Evolutionary conservation across 2,113 vertebrate genomes (phyloP).

Genomic region (Casuarius casuarius): DNA sequence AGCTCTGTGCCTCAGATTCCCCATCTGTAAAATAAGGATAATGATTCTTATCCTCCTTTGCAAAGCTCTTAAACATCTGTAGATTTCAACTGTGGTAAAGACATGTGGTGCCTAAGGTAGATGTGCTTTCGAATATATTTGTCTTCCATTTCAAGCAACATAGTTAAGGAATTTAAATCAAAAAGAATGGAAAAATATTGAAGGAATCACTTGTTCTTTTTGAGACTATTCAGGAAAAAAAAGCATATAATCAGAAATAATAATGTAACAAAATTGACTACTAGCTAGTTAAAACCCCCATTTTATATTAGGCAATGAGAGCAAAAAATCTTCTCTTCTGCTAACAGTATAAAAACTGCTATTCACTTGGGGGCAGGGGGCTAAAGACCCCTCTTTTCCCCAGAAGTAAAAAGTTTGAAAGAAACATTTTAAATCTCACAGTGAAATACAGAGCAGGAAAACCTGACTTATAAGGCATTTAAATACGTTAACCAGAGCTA

Average conservation of each 20-base stretch:
- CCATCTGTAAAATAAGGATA: neutral
- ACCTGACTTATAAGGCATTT: fast-evolving
- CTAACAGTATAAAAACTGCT: neutral
- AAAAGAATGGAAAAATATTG: neutral
- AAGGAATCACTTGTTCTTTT: neutral
- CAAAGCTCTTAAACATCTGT: neutral
- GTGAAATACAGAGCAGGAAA: neutral
- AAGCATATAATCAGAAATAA: neutral
- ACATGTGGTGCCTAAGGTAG: neutral
- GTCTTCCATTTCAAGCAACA: neutral
- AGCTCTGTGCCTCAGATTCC: neutral
- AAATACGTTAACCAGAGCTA: fast-evolving
- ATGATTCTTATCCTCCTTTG: neutral
- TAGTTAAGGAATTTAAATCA: neutral
- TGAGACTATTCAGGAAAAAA: neutral
- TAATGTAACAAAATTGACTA: neutral
- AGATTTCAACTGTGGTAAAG: neutral
- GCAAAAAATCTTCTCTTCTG: neutral
- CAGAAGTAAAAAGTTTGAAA: neutral
- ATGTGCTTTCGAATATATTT: fast-evolving
- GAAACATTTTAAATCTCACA: neutral
- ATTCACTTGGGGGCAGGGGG: fast-evolving
- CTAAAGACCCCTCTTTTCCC: neutral
- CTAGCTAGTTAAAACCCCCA: neutral
- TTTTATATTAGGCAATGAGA: neutral